These are phyloP conservation scores for Cydia pomonella DNA, from an alignment of 1,140 invertebrate genomes.

Conservation along the genomic window DNA sequence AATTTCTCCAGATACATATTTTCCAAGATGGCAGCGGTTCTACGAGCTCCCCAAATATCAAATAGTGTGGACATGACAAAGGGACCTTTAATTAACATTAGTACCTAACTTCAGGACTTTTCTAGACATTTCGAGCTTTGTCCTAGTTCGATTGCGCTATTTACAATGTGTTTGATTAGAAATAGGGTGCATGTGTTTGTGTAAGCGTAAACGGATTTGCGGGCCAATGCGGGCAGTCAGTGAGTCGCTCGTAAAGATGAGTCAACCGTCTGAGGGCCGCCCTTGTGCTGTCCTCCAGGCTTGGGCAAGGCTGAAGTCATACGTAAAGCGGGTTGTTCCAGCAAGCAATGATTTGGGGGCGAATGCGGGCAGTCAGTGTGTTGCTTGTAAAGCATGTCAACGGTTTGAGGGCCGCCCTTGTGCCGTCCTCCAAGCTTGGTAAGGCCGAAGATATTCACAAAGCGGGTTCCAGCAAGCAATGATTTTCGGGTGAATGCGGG, in stretches of 20 bases:
- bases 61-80: no score
- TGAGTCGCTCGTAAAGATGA: conserved; percentile 54
- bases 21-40: no score
- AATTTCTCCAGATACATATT: no score
- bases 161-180: neutral
- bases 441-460: no score
- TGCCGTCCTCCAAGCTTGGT: conserved; percentile 42
- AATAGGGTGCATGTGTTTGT: conserved; percentile 29
- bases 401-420: conserved; percentile 67
- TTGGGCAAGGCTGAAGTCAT: conserved; percentile 34
- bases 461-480: no score
- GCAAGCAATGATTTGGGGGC: neutral
- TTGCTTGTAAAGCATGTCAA: conserved; percentile 53
- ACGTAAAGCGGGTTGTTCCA: neutral
- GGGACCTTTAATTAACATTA: no score
- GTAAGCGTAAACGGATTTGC: conserved; percentile 37
- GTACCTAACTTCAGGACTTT: no score
- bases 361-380: neutral
- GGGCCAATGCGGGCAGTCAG: conserved; percentile 67
- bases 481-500: no score
- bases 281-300: conserved; percentile 56
- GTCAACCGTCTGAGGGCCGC: conserved; percentile 66
- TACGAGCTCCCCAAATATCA: no score
- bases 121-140: no score
- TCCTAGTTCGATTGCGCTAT: no score